A percentile compares a stretch with the other conserved stretches of the same genome.
Evolutionary conservation across 2,888 invertebrate genomes (phyloP).

Genomic region (Trissoscelio sp.): DNA sequence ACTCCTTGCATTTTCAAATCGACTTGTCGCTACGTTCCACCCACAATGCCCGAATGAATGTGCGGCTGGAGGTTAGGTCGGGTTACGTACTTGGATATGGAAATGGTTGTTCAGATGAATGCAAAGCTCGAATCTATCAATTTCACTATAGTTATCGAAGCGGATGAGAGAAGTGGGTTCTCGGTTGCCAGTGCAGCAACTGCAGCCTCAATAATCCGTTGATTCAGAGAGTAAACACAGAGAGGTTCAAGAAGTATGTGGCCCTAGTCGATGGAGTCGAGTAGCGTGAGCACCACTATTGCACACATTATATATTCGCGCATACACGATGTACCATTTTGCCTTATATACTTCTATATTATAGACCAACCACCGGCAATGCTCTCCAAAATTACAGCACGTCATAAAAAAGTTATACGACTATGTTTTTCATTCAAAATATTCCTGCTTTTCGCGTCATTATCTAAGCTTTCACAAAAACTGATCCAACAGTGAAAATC

Average conservation of each 20-base stretch:
- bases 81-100: conserved; percentile 79
- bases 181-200: conserved; percentile 65
- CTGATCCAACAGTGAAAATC: neutral
- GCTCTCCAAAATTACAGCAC: conserved; percentile 31
- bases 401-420: conserved; percentile 12
- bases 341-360: conserved; percentile 35
- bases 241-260: conserved; percentile 74
- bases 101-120: conserved; percentile 77
- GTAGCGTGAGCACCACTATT: conserved; percentile 66
- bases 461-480: neutral
- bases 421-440: neutral
- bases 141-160: conserved; percentile 75
- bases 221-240: conserved; percentile 80
- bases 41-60: conserved; percentile 65
- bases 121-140: conserved; percentile 81
- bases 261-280: conserved; percentile 57
- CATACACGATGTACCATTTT: conserved; percentile 59
- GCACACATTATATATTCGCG: conserved; percentile 71
- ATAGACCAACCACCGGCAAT: conserved; percentile 17
- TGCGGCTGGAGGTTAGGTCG: conserved; percentile 69
- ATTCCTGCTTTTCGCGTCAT: neutral
- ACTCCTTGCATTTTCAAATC: conserved; percentile 52
- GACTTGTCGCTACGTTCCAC: conserved; percentile 37
- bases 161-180: conserved; percentile 60
- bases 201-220: conserved; percentile 77